A percentile compares a stretch with the other conserved stretches of the same genome.
phyloP scores from a whole-genome alignment of 2,888 invertebrate genomes.

The Hyposoter dolosus region DNA sequence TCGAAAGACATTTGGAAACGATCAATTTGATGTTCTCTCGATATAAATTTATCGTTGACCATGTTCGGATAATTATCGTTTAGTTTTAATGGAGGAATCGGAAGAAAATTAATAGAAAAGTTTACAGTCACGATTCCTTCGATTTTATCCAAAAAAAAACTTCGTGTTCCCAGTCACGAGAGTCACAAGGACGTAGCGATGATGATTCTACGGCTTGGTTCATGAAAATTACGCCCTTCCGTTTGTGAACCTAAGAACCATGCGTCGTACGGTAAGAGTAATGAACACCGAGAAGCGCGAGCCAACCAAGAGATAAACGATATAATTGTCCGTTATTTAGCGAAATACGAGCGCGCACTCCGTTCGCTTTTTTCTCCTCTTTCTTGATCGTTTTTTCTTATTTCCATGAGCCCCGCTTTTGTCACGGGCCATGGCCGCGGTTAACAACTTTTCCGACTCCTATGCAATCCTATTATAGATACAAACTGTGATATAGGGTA shows the following conservation, averaged over 20 bases:
- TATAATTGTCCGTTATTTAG: slow-evolving; percentile 73
- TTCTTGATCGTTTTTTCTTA: neutral
- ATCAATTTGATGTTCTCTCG: neutral
- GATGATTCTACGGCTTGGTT: neutral
- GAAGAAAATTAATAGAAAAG: neutral
- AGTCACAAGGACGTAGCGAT: slow-evolving; percentile 6
- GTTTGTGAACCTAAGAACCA: neutral
- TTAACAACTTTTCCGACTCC: slow-evolving; percentile 73
- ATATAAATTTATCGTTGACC: neutral
- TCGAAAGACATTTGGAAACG: neutral
- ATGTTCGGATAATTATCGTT: neutral
- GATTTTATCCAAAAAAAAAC: neutral
- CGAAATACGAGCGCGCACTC: slow-evolving; percentile 41
- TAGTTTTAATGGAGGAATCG: neutral
- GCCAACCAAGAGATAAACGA: slow-evolving; percentile 71
- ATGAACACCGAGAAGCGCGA: slow-evolving; percentile 48
- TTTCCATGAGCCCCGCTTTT: slow-evolving; percentile 73
- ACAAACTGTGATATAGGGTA: slow-evolving; percentile 46
- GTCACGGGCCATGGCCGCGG: slow-evolving; percentile 80
- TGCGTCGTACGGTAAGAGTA: slow-evolving; percentile 23
- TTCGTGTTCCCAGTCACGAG: neutral
- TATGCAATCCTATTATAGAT: slow-evolving; percentile 49
- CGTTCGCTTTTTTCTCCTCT: slow-evolving; percentile 20
- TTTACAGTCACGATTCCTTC: neutral
- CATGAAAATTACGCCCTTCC: neutral